phyloP scores from a whole-genome alignment of 1,140 invertebrate genomes.

The Ips typographus region DNA sequence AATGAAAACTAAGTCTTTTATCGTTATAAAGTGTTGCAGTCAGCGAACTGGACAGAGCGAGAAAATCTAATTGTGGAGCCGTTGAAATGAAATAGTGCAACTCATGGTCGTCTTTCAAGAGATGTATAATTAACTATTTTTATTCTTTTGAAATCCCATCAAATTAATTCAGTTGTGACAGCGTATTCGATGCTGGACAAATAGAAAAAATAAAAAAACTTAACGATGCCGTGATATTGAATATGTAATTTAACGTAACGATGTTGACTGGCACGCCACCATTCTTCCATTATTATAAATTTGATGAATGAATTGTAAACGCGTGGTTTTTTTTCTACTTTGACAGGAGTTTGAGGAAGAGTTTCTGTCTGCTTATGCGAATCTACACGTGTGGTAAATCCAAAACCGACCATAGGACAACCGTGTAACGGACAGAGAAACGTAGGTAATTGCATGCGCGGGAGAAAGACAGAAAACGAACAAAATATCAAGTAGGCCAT shows the following conservation, averaged over 20 bases:
- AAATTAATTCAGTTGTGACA: slow-evolving; percentile 33
- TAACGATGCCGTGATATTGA: slow-evolving; percentile 27
- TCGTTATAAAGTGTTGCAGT: too few species aligned
- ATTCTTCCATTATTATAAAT: slow-evolving; percentile 14
- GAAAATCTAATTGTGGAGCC: too few species aligned
- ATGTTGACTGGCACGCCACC: slow-evolving; percentile 26
- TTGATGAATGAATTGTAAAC: slow-evolving; percentile 25
- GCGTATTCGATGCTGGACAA: slow-evolving; percentile 28
- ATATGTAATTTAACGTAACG: slow-evolving; percentile 30
- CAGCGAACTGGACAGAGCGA: too few species aligned
- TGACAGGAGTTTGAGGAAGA: too few species aligned
- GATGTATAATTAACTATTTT: slow-evolving; percentile 13
- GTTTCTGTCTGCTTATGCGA: too few species aligned
- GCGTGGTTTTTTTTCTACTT: background rate
- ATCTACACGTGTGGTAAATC: too few species aligned
- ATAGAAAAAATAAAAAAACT: slow-evolving; percentile 25
- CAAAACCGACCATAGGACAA: too few species aligned
- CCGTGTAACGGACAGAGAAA: too few species aligned
- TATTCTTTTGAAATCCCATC: slow-evolving; percentile 17
- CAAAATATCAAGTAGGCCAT: too few species aligned
- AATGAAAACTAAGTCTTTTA: too few species aligned
- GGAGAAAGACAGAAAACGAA: too few species aligned
- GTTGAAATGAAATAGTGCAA: background rate
- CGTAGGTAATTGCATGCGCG: too few species aligned
- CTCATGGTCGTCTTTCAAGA: background rate